phyloP scores from a whole-genome alignment of 1,140 invertebrate species.

The Nasonia longicornis region DNA sequence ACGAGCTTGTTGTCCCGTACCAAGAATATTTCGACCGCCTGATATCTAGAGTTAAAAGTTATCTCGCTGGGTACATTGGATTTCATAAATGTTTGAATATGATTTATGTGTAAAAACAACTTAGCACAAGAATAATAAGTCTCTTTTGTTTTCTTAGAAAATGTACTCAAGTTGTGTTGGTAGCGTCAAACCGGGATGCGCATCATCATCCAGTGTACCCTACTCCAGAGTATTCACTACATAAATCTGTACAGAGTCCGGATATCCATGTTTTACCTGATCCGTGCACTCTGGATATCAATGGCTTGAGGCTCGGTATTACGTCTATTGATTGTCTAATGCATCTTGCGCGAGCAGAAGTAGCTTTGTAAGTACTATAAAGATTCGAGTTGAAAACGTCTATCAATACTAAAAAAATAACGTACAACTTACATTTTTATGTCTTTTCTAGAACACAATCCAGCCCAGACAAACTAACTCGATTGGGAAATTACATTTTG shows the following conservation, averaged over 20 bases:
- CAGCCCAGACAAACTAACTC: constrained; percentile 75
- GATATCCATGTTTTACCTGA: constrained; percentile 80
- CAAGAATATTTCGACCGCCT: constrained; percentile 79
- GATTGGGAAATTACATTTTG: constrained; percentile 81
- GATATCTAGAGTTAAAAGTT: constrained; percentile 74
- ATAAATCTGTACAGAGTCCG: constrained; percentile 63
- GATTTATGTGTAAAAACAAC: neutral
- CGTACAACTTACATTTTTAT: neutral
- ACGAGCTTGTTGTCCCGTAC: constrained; percentile 69
- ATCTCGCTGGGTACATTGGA: constrained; percentile 67
- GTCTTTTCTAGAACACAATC: constrained; percentile 56
- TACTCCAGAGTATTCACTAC: constrained; percentile 75
- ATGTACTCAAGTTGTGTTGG: constrained; percentile 78
- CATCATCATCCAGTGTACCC: constrained; percentile 85
- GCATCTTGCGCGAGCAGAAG: constrained; percentile 83
- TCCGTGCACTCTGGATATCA: constrained; percentile 83
- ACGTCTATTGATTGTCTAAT: constrained; percentile 87
- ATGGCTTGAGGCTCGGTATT: constrained; percentile 81
- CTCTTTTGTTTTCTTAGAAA: constrained; percentile 67
- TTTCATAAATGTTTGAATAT: constrained; percentile 15
- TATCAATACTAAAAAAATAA: neutral
- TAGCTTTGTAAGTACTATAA: constrained; percentile 74
- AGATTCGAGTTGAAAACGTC: constrained; percentile 24
- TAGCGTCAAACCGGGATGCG: constrained; percentile 82
- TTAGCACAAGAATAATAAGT: neutral